Base-by-base conservation (phyloP, 2,113 vertebrate genomes). In the Pipa parva region DNA sequence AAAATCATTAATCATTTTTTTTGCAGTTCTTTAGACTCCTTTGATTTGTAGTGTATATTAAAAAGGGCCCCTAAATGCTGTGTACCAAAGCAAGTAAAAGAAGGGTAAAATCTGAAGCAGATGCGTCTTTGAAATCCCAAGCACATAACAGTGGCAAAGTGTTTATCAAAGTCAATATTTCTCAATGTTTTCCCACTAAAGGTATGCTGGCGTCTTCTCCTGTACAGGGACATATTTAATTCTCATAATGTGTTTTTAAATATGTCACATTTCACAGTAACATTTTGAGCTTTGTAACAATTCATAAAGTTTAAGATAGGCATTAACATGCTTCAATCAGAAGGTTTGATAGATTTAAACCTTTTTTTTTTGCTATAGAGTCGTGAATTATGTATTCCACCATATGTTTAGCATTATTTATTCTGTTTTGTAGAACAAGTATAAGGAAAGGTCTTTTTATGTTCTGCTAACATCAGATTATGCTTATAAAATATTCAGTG, bases 121-220 rank as follows among this genome's bases (percentile, higher is more conserved):
- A 68, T 68, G 65, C 52, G 46, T 8, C 24, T 37, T 24, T 39
- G 46, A 68, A 68, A 28, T 60, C 56, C 29, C 56, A 60, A 46
- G 65, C 49, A 59, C 59, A 68, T 45, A 59, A 68, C 65, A 68
- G 65, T 68, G 65, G 65, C 65, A 68, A 59, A 68, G 56, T 60
- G 56, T 46, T 60, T 68, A 68, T 68, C 65, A 59, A 42, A 68
- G 65, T 22, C 65, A 68, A 68, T 68, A 68, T 68, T 68, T 68
- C 56, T 68, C 65, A 52, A 60, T 60, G n/a, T 60, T 52, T 46
- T 60, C 4, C 29, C 27, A 22, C 45, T 59, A 68, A 68, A 59
- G 57, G 56, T 68, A 59, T 68, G 56, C 65, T 59, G 21, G 17
- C 59, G 65, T 68, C 65, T 59, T 59, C 56, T 57, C 37, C 37